phyloP scores from a whole-genome alignment of 2,888 invertebrate genomes.

The Aporophyla nigra region DNA sequence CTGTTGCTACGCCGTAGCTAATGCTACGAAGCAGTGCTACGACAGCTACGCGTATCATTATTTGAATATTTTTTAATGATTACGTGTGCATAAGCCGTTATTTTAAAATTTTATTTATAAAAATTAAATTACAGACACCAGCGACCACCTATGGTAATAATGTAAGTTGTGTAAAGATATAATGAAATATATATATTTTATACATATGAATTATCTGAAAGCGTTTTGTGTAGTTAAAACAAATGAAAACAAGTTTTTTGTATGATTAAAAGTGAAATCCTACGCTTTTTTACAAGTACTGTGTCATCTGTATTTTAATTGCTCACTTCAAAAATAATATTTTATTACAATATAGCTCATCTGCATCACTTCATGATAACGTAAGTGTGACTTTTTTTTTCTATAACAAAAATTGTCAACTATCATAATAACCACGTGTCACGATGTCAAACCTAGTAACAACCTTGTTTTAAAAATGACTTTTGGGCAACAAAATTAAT shows the following conservation, averaged over 20 bases:
- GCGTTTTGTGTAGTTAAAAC: neutral
- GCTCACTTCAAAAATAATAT: neutral
- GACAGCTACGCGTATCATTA: neutral
- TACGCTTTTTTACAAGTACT: neutral
- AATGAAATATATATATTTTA: neutral
- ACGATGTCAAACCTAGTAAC: neutral
- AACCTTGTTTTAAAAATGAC: neutral
- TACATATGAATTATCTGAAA: neutral
- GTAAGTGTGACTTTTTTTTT: conserved; percentile 1
- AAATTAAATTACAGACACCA: conserved; percentile 1
- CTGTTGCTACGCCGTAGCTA: conserved; percentile 27
- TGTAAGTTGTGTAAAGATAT: conserved; percentile 19
- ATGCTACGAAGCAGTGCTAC: conserved; percentile 26
- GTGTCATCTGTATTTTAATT: neutral
- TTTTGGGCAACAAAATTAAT: too few species aligned
- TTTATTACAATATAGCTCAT: neutral
- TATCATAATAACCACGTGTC: too few species aligned
- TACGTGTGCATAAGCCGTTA: neutral
- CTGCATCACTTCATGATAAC: neutral
- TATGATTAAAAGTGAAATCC: too few species aligned
- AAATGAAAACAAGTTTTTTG: neutral
- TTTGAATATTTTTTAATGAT: neutral
- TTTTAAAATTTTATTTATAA: neutral
- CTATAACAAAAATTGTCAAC: neutral
- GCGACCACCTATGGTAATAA: neutral